Base-by-base conservation (phyloP, 2,113 vertebrate genomes). In the Phalacrocorax brasilianus region DNA sequence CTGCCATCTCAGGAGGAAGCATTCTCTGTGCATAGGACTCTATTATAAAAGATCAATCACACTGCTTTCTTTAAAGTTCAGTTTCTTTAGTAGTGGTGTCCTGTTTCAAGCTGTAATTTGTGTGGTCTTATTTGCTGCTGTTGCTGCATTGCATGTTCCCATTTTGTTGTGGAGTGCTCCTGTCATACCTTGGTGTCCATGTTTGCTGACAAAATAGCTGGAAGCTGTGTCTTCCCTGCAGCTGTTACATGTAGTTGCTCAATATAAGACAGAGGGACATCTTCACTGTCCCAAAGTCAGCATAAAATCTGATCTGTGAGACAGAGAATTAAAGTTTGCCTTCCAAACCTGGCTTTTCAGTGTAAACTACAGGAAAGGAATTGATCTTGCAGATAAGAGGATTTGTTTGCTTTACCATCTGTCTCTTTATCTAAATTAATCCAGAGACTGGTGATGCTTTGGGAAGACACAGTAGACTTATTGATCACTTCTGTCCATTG, bases 51-150 rank as follows among this genome's bases (percentile, higher is more conserved):
- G 68, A 94, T 78, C 67, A 84, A 0, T 74, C 65, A 40, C 28
- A 2, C 30, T 66, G 26, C 65, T 87, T 77, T 30, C 70, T 95
- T 88, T 80, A 80, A 80, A 84, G 85, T 59, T 83, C 47, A 3
- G 9, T 83, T 40, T 90, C 50, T 77, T 78, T 92, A 92, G 85
- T 84, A 72, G 79, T 42, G 33, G 7, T 67, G 33, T 27, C 12
- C 1, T 66, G 68, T 91, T 93, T 86, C 53, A 77, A 22, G 38
- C 68, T 97, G 83, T 80, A 55, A 40, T 91, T 91, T 84, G 26
- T 59, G 23, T 44, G 26, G 7, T 68, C 19, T 59, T 50, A 19
- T 8, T 85, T 88, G 55, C 35, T 67, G 6, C 22, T 89, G 62
- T 42, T 85, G 79, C 65, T 6, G 4, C 4, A 0, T 28, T 26